Evolutionary conservation across 2,113 vertebrate species (phyloP).

Genomic region (Calyptomena viridis): DNA sequence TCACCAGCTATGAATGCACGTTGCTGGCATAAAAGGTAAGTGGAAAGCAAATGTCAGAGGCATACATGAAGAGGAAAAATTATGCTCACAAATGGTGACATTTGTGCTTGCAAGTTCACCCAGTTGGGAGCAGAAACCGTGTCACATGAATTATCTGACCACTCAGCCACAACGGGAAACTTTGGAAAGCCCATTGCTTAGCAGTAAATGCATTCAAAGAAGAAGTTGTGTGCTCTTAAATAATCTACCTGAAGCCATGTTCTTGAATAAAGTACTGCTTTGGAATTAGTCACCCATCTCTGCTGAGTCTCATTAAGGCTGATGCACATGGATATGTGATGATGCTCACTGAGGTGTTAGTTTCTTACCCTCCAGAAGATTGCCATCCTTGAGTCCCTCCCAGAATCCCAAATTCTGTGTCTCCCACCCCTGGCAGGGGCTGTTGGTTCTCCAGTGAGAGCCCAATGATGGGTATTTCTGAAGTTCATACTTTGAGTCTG

Average conservation of each 20-base stretch:
- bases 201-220: background rate
- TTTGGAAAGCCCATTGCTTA: background rate
- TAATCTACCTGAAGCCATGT: background rate
- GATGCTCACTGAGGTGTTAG: background rate
- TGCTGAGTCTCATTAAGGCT: background rate
- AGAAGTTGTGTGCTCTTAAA: background rate
- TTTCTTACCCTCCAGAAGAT: background rate
- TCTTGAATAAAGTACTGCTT: background rate
- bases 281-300: constrained; percentile 1
- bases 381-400: background rate
- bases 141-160: constrained; percentile 50
- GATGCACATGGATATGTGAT: background rate
- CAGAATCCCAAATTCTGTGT: background rate
- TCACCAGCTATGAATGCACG: background rate
- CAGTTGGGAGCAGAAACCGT: background rate
- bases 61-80: constrained; percentile 31
- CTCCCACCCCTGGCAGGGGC: background rate
- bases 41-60: constrained; percentile 47
- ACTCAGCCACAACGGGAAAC: background rate
- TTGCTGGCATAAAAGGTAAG: constrained; percentile 26
- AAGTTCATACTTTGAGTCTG: background rate
- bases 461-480: background rate
- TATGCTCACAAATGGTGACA: constrained; percentile 37
- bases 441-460: background rate
- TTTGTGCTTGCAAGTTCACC: constrained; percentile 49